Conservation (phyloP, 1,140 invertebrate species). For the Diabrotica undecimpunctata region DNA sequence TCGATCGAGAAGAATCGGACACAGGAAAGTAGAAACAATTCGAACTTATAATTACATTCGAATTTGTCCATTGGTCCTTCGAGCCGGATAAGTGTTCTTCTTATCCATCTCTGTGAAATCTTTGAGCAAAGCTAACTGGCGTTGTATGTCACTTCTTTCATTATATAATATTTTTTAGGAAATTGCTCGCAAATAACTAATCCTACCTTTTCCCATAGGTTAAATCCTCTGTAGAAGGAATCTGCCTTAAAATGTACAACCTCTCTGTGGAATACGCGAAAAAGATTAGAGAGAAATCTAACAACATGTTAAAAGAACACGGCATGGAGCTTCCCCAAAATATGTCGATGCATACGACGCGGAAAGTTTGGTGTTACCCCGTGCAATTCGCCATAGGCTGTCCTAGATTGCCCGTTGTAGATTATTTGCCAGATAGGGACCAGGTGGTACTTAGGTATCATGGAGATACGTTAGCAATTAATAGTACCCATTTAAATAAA, state of each 20-base stretch:
- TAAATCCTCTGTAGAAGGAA: constrained; percentile 90
- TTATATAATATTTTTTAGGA: too few species aligned
- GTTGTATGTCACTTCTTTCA: too few species aligned
- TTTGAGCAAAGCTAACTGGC: too few species aligned
- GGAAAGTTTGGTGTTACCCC: constrained; percentile 94
- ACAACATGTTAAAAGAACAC: constrained; percentile 80
- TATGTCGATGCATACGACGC: constrained; percentile 62
- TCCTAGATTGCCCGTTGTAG: constrained; percentile 78
- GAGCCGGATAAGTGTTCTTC: too few species aligned
- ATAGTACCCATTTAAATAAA: constrained; percentile 86
- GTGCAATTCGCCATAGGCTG: constrained; percentile 85
- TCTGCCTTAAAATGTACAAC: constrained; percentile 92
- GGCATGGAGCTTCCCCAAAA: constrained; percentile 70
- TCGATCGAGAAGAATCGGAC: too few species aligned
- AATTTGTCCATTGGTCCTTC: too few species aligned
- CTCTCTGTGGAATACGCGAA: constrained; percentile 87
- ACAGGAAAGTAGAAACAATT: too few species aligned
- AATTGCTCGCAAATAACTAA: neutral
- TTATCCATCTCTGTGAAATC: too few species aligned
- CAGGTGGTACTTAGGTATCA: constrained; percentile 83
- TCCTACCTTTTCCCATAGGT: constrained; percentile 46
- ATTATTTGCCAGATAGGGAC: constrained; percentile 82
- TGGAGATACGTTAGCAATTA: constrained; percentile 80
- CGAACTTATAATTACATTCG: too few species aligned
- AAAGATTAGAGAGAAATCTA: constrained; percentile 85